Evolutionary conservation across 2,797 vertebrate species (phyloP).

Genomic region (Acrossocheilus wenchowensis): DNA sequence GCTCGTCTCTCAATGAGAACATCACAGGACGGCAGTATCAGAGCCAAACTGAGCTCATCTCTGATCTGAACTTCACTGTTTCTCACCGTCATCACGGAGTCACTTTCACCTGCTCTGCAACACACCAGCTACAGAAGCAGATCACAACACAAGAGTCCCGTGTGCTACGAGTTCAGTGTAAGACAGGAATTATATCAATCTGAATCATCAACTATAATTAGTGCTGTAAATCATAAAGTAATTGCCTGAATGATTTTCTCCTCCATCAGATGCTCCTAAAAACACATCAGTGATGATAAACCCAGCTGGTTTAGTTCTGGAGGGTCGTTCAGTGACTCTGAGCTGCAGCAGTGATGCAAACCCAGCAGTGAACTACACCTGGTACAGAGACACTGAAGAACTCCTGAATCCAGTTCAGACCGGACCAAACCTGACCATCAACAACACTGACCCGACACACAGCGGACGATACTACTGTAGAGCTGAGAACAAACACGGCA

Average conservation of each 20-base stretch:
- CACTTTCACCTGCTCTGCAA: constrained; percentile 33
- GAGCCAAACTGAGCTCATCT: constrained; percentile 15
- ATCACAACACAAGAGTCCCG: background rate
- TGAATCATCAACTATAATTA: background rate
- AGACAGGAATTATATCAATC: background rate
- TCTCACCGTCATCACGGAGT: constrained; percentile 18
- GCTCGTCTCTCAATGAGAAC: constrained; percentile 48
- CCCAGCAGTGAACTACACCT: constrained; percentile 19
- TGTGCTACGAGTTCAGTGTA: constrained; percentile 40
- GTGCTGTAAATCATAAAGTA: too few species aligned
- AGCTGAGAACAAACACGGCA: constrained; percentile 36
- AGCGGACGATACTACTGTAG: constrained; percentile 44
- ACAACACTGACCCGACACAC: background rate
- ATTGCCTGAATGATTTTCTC: background rate
- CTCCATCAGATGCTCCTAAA: background rate
- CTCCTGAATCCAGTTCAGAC: constrained; percentile 29
- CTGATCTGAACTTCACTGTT: constrained; percentile 42
- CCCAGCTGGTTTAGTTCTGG: background rate
- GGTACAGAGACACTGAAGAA: constrained; percentile 47
- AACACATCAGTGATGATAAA: background rate
- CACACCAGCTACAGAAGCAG: constrained; percentile 18
- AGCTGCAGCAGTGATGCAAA: constrained; percentile 39
- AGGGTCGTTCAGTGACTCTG: constrained; percentile 24
- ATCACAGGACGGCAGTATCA: constrained; percentile 10
- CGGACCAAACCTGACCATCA: constrained; percentile 24